Conservation (phyloP, 2,888 invertebrate genomes). For the Eutolmus rufibarbis region DNA sequence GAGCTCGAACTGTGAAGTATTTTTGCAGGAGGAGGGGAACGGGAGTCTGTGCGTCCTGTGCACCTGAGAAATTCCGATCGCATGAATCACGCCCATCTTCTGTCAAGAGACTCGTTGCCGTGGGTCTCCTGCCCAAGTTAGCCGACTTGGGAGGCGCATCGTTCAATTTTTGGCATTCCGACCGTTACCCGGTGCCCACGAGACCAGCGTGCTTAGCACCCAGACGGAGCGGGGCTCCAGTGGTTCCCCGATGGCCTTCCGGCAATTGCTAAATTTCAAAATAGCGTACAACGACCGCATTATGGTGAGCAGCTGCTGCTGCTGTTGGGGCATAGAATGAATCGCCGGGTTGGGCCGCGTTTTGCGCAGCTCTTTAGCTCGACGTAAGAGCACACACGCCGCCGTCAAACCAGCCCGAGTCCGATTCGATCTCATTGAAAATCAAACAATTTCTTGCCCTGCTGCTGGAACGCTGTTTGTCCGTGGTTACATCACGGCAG, state of each 20-base stretch:
- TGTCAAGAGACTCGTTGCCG: conserved; percentile 38
- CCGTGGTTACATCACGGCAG: neutral
- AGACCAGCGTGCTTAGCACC: neutral
- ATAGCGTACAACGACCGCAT: neutral
- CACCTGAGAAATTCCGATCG: conserved; percentile 49
- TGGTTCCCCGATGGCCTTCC: neutral
- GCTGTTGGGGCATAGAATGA: neutral
- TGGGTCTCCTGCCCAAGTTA: conserved; percentile 46
- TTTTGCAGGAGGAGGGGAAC: neutral
- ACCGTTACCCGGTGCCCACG: neutral
- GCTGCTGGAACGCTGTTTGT: neutral
- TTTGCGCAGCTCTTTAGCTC: conserved; percentile 39
- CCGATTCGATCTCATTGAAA: neutral
- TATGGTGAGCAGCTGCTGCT: neutral
- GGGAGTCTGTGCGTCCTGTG: neutral
- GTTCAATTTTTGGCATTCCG: conserved; percentile 43
- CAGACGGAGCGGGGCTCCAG: neutral
- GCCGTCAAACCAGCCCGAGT: neutral
- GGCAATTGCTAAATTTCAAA: neutral
- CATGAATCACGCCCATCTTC: conserved; percentile 51
- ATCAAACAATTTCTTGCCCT: neutral
- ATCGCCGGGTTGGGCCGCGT: neutral
- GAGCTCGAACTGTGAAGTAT: neutral
- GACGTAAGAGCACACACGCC: neutral
- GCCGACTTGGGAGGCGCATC: conserved; percentile 50